Conservation (phyloP, 2,888 invertebrate genomes). For the Choristoneura rosaceana region DNA sequence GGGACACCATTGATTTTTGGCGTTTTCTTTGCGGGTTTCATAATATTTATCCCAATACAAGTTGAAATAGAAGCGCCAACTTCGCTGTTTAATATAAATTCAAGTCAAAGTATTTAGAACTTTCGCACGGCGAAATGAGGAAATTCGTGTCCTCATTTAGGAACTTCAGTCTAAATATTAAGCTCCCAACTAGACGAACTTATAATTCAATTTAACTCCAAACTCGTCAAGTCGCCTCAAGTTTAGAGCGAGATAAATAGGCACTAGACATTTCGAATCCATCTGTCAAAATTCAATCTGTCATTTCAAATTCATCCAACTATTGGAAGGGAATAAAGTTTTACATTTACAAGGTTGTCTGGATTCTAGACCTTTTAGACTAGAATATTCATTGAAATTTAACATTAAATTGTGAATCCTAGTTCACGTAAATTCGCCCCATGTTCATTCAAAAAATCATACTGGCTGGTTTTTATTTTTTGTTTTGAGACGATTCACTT, state of each 20-base stretch:
- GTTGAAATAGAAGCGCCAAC: neutral
- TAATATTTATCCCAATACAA: neutral
- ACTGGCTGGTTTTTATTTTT: neutral
- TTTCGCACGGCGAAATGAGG: conserved; percentile 12
- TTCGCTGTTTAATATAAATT: conserved; percentile 1
- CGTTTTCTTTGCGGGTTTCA: no score
- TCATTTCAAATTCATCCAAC: conserved; percentile 4
- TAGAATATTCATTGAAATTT: no score
- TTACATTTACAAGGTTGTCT: neutral
- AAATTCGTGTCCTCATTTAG: conserved; percentile 15
- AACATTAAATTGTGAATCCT: no score
- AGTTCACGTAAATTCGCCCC: no score
- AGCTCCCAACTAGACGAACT: conserved; percentile 10
- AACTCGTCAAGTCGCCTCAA: conserved; percentile 7
- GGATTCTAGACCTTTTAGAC: no score
- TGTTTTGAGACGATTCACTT: neutral
- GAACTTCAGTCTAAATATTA: conserved; percentile 22
- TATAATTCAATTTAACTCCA: conserved; percentile 23
- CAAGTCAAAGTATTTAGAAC: conserved; percentile 7
- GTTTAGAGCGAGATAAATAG: conserved; percentile 19
- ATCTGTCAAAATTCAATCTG: conserved; percentile 32
- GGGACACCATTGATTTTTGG: no score
- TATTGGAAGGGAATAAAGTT: neutral
- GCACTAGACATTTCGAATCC: conserved; percentile 5
- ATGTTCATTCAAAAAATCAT: neutral